phyloP scores from a whole-genome alignment of 2,113 vertebrate genomes.

The Sinocyclocheilus rhinocerous region DNA sequence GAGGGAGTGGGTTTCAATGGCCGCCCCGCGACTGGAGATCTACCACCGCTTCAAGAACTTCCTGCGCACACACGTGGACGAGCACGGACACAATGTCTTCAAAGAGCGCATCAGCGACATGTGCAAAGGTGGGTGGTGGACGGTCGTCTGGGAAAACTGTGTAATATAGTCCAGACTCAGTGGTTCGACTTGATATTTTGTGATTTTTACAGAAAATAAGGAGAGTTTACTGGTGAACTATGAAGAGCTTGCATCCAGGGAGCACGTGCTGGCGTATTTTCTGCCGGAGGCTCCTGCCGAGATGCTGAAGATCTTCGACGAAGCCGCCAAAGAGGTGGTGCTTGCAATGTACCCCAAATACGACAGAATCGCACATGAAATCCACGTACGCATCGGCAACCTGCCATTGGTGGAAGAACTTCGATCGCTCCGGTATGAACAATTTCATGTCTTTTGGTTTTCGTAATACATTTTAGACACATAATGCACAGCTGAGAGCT shows the following conservation, averaged over 20 bases:
- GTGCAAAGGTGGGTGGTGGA: conserved; percentile 87
- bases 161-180: neutral
- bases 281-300: conserved; percentile 93
- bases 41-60: conserved; percentile 99
- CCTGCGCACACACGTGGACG: conserved; percentile 92
- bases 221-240: conserved; percentile 97
- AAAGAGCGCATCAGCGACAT: conserved; percentile 98
- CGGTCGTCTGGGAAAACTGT: neutral
- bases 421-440: conserved; percentile 85
- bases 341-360: conserved; percentile 98
- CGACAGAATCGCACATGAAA: conserved; percentile 88
- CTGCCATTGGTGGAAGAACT: conserved; percentile 95
- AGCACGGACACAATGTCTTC: conserved; percentile 95
- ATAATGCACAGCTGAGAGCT: no score
- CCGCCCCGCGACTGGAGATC: conserved; percentile 92
- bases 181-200: neutral
- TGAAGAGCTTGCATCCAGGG: conserved; percentile 91
- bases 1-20: conserved; percentile 97
- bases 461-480: no score
- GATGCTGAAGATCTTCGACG: conserved; percentile 96
- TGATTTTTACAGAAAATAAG: conserved; percentile 82
- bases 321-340: conserved; percentile 94
- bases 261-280: conserved; percentile 96
- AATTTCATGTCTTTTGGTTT: neutral
- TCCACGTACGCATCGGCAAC: conserved; percentile 94